A percentile compares a stretch with the other conserved stretches of the same genome.
phyloP scores from a whole-genome alignment of 2,888 invertebrate species.

The Calameuta idolon region DNA sequence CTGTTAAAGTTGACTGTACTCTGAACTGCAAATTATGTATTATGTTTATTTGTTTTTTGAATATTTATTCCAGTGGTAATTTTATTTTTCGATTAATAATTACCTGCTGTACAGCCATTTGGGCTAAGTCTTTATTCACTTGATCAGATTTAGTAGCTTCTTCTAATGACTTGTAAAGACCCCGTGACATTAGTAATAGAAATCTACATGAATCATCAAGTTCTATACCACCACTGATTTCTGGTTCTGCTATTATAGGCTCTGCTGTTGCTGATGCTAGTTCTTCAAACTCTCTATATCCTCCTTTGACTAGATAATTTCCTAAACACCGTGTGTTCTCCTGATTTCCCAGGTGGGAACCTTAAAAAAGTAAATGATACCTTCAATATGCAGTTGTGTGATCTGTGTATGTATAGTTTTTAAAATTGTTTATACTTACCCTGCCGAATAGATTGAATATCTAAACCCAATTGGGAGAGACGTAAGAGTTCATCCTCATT shows the following conservation, averaged over 20 bases:
- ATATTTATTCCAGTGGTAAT: background rate
- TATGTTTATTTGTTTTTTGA: background rate
- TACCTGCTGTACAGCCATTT: conserved; percentile 83
- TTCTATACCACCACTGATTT: conserved; percentile 83
- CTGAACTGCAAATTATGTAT: conserved; percentile 71
- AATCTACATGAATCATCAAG: conserved; percentile 86
- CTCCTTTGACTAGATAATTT: conserved; percentile 87
- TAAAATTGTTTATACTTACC: conserved; percentile 64
- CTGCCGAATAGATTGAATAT: conserved; percentile 76
- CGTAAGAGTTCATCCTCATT: conserved; percentile 89
- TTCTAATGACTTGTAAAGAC: conserved; percentile 85
- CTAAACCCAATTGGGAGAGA: conserved; percentile 80
- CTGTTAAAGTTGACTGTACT: conserved; percentile 81
- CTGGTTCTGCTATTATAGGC: conserved; percentile 86
- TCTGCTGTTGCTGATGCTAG: conserved; percentile 78
- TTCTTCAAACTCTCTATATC: conserved; percentile 85
- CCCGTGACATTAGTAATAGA: conserved; percentile 86
- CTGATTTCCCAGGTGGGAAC: conserved; percentile 81
- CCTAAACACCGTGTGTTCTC: conserved; percentile 88
- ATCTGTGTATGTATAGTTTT: background rate
- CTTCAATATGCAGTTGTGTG: background rate
- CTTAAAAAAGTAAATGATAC: conserved; percentile 59
- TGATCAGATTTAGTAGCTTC: conserved; percentile 83
- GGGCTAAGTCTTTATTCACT: conserved; percentile 84
- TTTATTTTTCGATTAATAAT: conserved; percentile 7